Base-by-base conservation (phyloP, 2,113 vertebrate genomes). In the Syngnathus typhle region DNA sequence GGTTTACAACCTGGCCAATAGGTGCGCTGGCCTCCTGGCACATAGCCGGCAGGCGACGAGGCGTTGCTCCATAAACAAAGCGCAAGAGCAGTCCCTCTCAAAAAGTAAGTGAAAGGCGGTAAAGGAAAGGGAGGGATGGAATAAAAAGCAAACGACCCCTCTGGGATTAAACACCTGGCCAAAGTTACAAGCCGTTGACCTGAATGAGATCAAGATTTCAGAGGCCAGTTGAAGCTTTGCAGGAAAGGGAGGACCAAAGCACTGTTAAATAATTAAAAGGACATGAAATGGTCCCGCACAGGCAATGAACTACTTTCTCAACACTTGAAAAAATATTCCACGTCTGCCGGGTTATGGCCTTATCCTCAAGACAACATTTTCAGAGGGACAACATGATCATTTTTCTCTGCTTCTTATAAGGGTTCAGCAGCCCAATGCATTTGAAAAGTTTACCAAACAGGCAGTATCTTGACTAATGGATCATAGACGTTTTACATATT, bases 1-100 rank as follows among this genome's bases (percentile, higher is more conserved):
- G 71, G 43, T 81, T 74, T 75, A 76, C 43, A 44, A 59, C 61
- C 32, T 70, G 64, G 60, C 74, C 66, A 78, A 36, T 77, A 67
- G 60, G 65, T 66, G 62, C 12, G 11, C 61, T 59, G 47, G 66
- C 74, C 59, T 70, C 68, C 56, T 64, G 56, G 72, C 58, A 68
- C 60, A 76, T 65, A 72, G 65, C 74, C 74, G 60, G 37, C 60
- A 62, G 1, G 66, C 74, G 80, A 74, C 71, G 74, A 78, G 61
- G 78, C 77, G 9, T 70, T 63, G 67, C 80, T 63, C 74, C 69
- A 77, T 75, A 75, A 71, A 84, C 64, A 69, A 83, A 74, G 69
- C 78, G 66, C 63, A 59, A 56, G 19, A 79, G 70, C 72, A 71
- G 59, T 49, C 18, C 8, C 68, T 51, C 69, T 78, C 71, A 43